Evolutionary conservation across 2,113 vertebrate species (phyloP).

Genomic region (Semnornis frantzii): DNA sequence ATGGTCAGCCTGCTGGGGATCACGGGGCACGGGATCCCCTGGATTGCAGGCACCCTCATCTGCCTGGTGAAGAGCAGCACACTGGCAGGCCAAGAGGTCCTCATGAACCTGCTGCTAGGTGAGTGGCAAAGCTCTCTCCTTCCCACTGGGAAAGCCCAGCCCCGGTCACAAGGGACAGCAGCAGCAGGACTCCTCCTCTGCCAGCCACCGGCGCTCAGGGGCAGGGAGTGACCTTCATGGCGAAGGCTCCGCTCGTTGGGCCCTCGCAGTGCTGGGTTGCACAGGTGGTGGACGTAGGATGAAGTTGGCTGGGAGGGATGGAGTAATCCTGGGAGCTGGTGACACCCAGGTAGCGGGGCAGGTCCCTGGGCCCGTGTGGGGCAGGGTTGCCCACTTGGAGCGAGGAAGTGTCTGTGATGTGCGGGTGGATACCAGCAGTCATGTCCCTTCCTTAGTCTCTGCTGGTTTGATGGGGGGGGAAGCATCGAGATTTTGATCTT

Average conservation of each 20-base stretch:
- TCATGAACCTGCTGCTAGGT: slow-evolving; percentile 97
- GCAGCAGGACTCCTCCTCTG: slow-evolving; percentile 32
- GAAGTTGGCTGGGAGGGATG: background rate
- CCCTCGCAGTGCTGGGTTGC: rapidly evolving
- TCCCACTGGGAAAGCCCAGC: background rate
- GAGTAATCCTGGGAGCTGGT: background rate
- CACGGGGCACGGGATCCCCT: slow-evolving; percentile 92
- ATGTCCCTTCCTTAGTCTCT: background rate
- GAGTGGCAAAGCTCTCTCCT: slow-evolving; percentile 65
- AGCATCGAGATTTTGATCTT: background rate
- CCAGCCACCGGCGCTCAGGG: background rate
- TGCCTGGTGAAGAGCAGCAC: slow-evolving; percentile 94
- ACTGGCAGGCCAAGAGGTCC: slow-evolving; percentile 92
- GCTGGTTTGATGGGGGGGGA: background rate
- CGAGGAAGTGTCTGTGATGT: background rate
- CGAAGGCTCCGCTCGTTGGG: background rate
- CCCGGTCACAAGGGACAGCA: background rate
- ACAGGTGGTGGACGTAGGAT: background rate
- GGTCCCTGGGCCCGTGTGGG: background rate
- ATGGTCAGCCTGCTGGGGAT: slow-evolving; percentile 90
- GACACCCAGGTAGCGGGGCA: background rate
- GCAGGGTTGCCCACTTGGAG: background rate
- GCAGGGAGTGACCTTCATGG: background rate
- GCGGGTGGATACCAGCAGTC: background rate
- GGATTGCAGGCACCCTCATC: slow-evolving; percentile 91